Evolutionary conservation across 2,113 vertebrate species (phyloP), one percentile per base, ranked within the genome.

Genomic region (Elgaria multicarinata): DNA sequence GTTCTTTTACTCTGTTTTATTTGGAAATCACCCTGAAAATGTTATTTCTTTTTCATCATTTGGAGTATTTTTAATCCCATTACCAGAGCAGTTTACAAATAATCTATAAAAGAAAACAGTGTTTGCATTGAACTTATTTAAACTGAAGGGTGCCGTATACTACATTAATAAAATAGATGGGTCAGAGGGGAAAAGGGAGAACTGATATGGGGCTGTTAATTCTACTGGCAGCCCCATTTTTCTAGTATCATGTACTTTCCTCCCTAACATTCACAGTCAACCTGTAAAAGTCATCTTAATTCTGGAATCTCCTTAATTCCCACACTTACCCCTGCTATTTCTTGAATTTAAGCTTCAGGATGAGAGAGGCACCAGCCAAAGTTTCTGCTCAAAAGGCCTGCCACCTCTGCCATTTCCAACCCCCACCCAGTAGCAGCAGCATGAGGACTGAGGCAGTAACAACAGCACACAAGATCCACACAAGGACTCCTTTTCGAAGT

Each of bases 401-500:
- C 55, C 67, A 83, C 66, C 75, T 85, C 74, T 86, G 83, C 66
- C 75, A 0, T 0, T 85, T 82, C 3, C 0, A 31, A 20, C 87
- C 87, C 82, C 8, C 16, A 3, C 3, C 74, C n/a, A 50, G 53
- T 72, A 24, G 0, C 82, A 89, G 44, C 76, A 93, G 89, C 1
- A 0, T 87, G 90, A 89, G 89, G 62, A 33, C 53, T 36, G 20
- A 93, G 89, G 89, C 79, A 42, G 39, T 76, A 39, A 26, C 39
- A 76, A 26, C 39, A 74, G 46, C 69, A 74, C 62, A 64, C 55
- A 31, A 74, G 6, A 75, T 88, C 53, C 33, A 31, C 66, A 92
- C 46, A 79, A 87, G n/a, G 64, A 77, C 92, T 22, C 18, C 10
- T 85, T 62, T 90, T 85, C 55, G 75, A 62, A 75, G 66, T 66